phyloP scores from a whole-genome alignment of 2,113 vertebrate genomes.

The Rhinogobius similis region DNA sequence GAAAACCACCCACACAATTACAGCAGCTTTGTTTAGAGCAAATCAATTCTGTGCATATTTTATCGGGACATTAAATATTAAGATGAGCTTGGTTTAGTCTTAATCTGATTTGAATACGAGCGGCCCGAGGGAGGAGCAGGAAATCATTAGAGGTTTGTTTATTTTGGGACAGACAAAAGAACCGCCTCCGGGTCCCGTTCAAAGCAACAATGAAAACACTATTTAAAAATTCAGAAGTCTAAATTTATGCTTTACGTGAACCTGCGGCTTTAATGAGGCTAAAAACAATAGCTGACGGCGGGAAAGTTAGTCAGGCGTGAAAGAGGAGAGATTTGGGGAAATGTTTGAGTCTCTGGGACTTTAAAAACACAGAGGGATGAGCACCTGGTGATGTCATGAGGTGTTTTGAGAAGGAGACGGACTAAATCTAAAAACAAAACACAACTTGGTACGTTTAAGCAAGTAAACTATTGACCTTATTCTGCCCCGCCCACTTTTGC shows the following conservation, averaged over 20 bases:
- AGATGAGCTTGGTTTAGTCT: constrained; percentile 15
- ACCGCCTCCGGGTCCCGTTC: not conserved
- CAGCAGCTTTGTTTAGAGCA: not conserved
- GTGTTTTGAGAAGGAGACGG: too few relatives aligned
- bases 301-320: too few relatives aligned
- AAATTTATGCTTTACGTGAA: not conserved
- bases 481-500: too few relatives aligned
- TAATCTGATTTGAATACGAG: constrained; percentile 23
- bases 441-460: too few relatives aligned
- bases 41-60: not conserved
- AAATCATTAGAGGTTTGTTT: not conserved
- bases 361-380: too few relatives aligned
- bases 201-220: not conserved
- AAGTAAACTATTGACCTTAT: too few relatives aligned
- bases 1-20: not conserved
- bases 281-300: too few relatives aligned
- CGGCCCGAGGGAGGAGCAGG: not conserved
- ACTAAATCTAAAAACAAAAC: too few relatives aligned
- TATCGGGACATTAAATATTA: constrained; percentile 5
- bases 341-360: too few relatives aligned
- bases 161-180: not conserved
- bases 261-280: not conserved
- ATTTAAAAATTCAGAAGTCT: not conserved
- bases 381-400: too few relatives aligned
- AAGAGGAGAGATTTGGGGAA: too few relatives aligned